Base-by-base conservation (phyloP, 2,797 vertebrate genomes). In the Pangasius djambal region DNA sequence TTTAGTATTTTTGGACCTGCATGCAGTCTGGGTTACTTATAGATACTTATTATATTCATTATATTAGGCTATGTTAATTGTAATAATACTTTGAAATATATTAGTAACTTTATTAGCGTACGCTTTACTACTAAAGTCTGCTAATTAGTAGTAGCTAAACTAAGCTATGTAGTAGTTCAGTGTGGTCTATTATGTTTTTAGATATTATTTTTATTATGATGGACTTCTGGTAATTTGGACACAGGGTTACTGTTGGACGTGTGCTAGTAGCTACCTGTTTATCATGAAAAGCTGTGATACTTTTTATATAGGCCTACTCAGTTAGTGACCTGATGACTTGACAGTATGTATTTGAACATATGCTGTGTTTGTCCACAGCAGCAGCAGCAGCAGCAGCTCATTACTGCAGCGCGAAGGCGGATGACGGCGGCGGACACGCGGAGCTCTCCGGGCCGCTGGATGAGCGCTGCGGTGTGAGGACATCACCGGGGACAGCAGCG, bases 361-460 rank as follows among this genome's bases (percentile, higher is more conserved):
- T 44, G 37, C 37, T 83, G 81, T 28, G 28, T 63, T 78, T 78
- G 28, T 83, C 7, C 13, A 0, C 44, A 48, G 44, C 74, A 57
- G 44, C 69, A 59, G 55, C 85, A 65, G 59, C 44, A 9, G 59
- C 86, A 81, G 63, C 61, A 70, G 50, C 87, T 77, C 96, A 93
- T 93, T 99, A 97, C 93, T 96, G 95, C 22, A 96, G 96, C 89
- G 94, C 95, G 13, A 99, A 99, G 95, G 91, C 97, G 0, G 98
- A 98, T 93, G 97, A 97, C 70, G 97, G 97, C 86, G 86, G 96
- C 55, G 91, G 98, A 91, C 98, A 97, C 93, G 89, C 96, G 0
- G 97, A 98, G 37, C 93, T 98, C 61, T 96, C 94, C 10, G 93
- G 97, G 92, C 95, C 97, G 1, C 93, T 99, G 96, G 98, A 99